Evolutionary conservation across 1,140 invertebrate species (phyloP).

Genomic region (Whitmania pigra): DNA sequence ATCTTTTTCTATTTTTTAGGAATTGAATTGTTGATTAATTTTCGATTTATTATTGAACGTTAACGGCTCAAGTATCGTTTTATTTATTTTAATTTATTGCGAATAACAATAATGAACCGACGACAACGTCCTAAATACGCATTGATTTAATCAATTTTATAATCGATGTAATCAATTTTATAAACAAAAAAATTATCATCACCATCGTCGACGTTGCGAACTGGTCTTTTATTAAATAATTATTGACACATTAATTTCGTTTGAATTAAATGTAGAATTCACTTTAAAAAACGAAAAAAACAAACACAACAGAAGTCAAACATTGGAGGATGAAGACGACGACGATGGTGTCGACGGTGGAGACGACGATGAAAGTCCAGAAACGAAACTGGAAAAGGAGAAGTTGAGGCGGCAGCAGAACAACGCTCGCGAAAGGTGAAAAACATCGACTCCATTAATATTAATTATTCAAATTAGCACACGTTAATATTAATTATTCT

Average conservation of each 20-base stretch:
- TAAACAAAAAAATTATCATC: background rate
- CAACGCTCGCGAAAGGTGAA: slow-evolving; percentile 92
- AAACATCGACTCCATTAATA: background rate
- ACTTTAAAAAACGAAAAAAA: background rate
- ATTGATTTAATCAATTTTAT: too few species aligned
- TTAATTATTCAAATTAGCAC: background rate
- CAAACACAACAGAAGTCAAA: background rate
- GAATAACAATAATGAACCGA: background rate
- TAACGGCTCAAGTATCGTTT: too few species aligned
- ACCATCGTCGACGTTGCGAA: too few species aligned
- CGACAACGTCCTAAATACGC: too few species aligned
- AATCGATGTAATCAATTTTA: too few species aligned
- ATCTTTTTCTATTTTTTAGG: too few species aligned
- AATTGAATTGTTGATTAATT: too few species aligned
- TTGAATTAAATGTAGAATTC: too few species aligned
- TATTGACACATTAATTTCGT: too few species aligned
- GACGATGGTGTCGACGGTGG: slow-evolving; percentile 28
- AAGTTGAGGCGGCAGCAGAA: slow-evolving; percentile 91
- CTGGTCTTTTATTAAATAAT: too few species aligned
- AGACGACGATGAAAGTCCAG: slow-evolving; percentile 48
- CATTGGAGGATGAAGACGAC: slow-evolving; percentile 21
- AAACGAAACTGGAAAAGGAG: slow-evolving; percentile 81
- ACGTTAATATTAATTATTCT: background rate
- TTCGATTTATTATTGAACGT: too few species aligned
- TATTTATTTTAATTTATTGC: too few species aligned